Evolutionary conservation across 1,140 invertebrate genomes (phyloP).

Genomic region (Euura saliciscinereae): DNA sequence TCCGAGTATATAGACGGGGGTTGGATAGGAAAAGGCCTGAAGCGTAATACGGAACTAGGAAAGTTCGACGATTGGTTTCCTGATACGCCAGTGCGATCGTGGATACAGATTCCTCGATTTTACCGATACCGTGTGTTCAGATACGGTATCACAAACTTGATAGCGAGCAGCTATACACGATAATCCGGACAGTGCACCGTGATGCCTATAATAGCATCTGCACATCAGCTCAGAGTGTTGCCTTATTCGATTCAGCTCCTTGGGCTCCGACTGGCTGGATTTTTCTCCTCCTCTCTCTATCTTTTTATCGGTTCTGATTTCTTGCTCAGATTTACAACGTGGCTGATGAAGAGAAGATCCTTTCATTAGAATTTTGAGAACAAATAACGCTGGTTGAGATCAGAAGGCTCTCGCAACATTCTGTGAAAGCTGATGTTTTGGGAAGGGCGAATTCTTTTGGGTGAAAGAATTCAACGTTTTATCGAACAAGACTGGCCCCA

Average conservation of each 20-base stretch:
- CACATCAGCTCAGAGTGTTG: neutral
- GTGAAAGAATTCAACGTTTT: no score
- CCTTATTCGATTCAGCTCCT: neutral
- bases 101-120: neutral
- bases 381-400: no score
- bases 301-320: no score
- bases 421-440: no score
- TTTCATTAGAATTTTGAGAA: no score
- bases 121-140: neutral
- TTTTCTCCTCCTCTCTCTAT: no score
- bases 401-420: no score
- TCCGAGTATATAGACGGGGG: no score
- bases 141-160: neutral
- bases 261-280: neutral
- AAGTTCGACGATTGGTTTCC: slow-evolving; percentile 5
- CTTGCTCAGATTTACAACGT: no score
- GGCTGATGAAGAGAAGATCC: no score
- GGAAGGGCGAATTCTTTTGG: no score
- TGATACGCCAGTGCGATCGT: neutral
- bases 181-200: neutral
- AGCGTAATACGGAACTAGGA: neutral
- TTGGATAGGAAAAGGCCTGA: neutral
- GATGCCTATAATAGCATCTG: neutral
- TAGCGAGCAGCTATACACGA: neutral
- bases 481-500: no score